A percentile compares a stretch with the other conserved stretches of the same genome.
These are phyloP conservation scores for Polymixis flavicincta DNA, from an alignment of 2,888 invertebrate genomes.

Conservation along the genomic window DNA sequence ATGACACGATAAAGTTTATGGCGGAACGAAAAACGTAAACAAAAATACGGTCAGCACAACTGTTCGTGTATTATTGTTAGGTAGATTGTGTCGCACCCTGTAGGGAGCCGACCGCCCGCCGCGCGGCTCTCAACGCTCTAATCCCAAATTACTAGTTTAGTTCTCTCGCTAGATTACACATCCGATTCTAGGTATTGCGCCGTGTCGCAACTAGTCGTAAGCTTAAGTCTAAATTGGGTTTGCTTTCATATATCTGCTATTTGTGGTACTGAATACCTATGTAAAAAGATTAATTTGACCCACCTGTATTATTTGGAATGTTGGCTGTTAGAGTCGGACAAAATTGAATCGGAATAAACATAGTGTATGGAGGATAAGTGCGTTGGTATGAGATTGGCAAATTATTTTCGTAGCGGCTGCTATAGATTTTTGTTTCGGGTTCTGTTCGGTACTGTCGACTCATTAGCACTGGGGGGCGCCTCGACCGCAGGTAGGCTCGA, in stretches of 20 bases:
- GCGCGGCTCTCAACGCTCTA: conserved; percentile 82
- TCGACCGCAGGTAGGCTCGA: conserved; percentile 76
- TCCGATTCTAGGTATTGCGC: conserved; percentile 69
- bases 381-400: conserved; percentile 37
- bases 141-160: conserved; percentile 83
- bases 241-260: conserved; percentile 61
- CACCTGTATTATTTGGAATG: conserved; percentile 53
- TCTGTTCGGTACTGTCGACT: conserved; percentile 73
- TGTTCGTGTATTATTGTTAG: conserved; percentile 81
- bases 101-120: conserved; percentile 82
- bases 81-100: conserved; percentile 79
- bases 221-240: conserved; percentile 67
- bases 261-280: conserved; percentile 53
- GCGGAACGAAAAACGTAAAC: conserved; percentile 79
- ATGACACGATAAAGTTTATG: conserved; percentile 84
- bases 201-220: conserved; percentile 63
- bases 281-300: conserved; percentile 61
- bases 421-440: conserved; percentile 48
- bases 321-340: conserved; percentile 20
- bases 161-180: conserved; percentile 72
- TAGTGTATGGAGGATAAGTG: conserved; percentile 30
- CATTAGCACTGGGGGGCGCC: conserved; percentile 84
- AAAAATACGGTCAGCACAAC: conserved; percentile 81
- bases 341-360: conserved; percentile 45
- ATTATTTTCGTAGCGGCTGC: conserved; percentile 50